Percentiles rank a stretch among this genome's conserved stretches.
phyloP scores from a whole-genome alignment of 2,888 invertebrate species.

The Hypsopygia costalis region DNA sequence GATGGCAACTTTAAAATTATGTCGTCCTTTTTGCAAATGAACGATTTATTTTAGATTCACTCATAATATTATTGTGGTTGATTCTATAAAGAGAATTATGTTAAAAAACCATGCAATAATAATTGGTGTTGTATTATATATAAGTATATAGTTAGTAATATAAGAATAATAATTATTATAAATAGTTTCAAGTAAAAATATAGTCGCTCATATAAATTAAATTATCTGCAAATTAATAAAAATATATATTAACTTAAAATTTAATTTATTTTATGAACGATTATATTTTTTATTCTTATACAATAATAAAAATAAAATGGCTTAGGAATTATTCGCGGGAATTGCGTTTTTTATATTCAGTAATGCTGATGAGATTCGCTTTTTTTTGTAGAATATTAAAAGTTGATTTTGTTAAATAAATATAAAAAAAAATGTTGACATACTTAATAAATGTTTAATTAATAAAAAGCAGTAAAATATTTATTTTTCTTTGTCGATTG shows the following conservation, averaged over 20 bases:
- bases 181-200: neutral
- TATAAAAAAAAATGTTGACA: too few relatives aligned
- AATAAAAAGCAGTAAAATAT: slow-evolving; percentile 12
- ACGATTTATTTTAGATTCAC: too few relatives aligned
- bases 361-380: slow-evolving; percentile 22
- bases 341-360: slow-evolving; percentile 26
- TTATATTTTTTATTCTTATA: too few relatives aligned
- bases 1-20: too few relatives aligned
- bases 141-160: slow-evolving; percentile 23
- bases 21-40: too few relatives aligned
- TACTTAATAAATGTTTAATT: neutral
- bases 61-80: too few relatives aligned
- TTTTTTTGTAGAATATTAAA: slow-evolving; percentile 28
- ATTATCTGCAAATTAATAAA: too few relatives aligned
- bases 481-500: slow-evolving; percentile 22
- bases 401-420: slow-evolving; percentile 10
- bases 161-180: slow-evolving; percentile 1
- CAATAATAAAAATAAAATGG: slow-evolving; percentile 15
- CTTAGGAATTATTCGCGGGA: slow-evolving; percentile 26
- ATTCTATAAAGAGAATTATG: too few relatives aligned
- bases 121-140: slow-evolving; percentile 19
- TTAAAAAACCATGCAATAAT: slow-evolving; percentile 16
- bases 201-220: too few relatives aligned
- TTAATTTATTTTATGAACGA: too few relatives aligned
- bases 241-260: too few relatives aligned